Evolutionary conservation across 2,797 vertebrate genomes (phyloP).

Genomic region (Rhynchonycteris naso): DNA sequence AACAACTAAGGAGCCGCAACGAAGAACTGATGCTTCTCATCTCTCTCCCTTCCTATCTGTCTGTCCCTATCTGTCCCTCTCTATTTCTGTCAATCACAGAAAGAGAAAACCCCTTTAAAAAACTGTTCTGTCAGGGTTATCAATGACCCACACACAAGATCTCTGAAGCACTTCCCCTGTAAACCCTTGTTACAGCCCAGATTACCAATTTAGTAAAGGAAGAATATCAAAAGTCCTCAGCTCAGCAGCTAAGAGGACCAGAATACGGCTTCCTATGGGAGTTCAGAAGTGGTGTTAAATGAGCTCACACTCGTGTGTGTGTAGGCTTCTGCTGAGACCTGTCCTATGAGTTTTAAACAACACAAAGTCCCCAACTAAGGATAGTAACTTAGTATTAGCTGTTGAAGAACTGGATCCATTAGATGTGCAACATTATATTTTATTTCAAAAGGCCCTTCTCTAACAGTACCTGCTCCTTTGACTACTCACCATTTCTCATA

Average conservation of each 20-base stretch:
- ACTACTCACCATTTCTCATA: conserved; percentile 33
- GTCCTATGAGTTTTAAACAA: conserved; percentile 20
- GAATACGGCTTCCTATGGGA: neutral
- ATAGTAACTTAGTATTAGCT: neutral
- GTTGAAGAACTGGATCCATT: neutral
- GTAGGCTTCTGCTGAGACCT: conserved; percentile 26
- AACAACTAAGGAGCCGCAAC: too few relatives aligned
- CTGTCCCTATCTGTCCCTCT: too few relatives aligned
- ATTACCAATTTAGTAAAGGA: neutral
- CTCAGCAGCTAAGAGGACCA: neutral
- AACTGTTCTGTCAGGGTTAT: neutral
- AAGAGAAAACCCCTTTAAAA: neutral
- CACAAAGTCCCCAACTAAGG: neutral
- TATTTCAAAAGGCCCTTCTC: neutral
- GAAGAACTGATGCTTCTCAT: too few relatives aligned
- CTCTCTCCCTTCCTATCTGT: too few relatives aligned
- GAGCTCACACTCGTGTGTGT: neutral
- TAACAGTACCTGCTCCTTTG: conserved; percentile 30
- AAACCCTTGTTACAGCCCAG: conserved; percentile 11
- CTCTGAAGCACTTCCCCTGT: conserved; percentile 49
- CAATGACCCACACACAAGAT: neutral
- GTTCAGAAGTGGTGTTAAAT: neutral
- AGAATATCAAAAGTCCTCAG: neutral
- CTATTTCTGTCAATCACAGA: too few relatives aligned
- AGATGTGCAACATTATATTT: neutral